Base-by-base conservation (phyloP, 2,113 vertebrate species). In the Pleuronectes platessa region DNA sequence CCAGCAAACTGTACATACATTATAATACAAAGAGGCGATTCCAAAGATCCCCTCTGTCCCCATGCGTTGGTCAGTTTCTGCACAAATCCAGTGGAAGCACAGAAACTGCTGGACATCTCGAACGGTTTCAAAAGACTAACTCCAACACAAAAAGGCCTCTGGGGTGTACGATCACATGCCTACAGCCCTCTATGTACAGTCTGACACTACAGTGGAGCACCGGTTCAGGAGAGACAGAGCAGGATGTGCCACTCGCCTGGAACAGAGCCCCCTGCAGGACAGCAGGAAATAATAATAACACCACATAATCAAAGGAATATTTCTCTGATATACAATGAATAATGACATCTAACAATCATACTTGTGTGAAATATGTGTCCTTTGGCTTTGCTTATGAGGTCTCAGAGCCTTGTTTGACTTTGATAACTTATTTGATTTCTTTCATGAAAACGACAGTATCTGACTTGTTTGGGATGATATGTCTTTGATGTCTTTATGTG, bases 111-210 rank as follows among this genome's bases (percentile, higher is more conserved):
- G 82, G 58, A 81, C 88, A 62, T 81, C 69, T 70, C 79, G 55
- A 67, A 79, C 59, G 67, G 71, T 74, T 63, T 64, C 73, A 74
- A 68, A 59, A 69, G 45, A 87, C 63, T 42, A 68, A 64, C 45
- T 75, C 31, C 60, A 91, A 89, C 76, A 78, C 56, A 92, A 92
- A 92, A 92, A 92, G 84, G 85, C 82, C 90, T 88, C 91, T 88
- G 83, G 88, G 86, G 86, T 91, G 51, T 79, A 79, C 14, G 65
- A 79, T 86, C 83, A 85, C 87, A 89, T 85, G 87, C 78, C 84
- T 68, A 54, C 82, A 90, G 83, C 78, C 73, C 67, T 88, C 69
- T 77, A 67, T 86, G 40, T 76, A 86, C 84, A 60, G 56, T 76
- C 88, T 84, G 58, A 81, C 49, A 31, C 74, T 60, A 56, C 21